These are phyloP conservation scores for Pempheris klunzingeri DNA, from an alignment of 2,797 vertebrate genomes.

Conservation along the genomic window DNA sequence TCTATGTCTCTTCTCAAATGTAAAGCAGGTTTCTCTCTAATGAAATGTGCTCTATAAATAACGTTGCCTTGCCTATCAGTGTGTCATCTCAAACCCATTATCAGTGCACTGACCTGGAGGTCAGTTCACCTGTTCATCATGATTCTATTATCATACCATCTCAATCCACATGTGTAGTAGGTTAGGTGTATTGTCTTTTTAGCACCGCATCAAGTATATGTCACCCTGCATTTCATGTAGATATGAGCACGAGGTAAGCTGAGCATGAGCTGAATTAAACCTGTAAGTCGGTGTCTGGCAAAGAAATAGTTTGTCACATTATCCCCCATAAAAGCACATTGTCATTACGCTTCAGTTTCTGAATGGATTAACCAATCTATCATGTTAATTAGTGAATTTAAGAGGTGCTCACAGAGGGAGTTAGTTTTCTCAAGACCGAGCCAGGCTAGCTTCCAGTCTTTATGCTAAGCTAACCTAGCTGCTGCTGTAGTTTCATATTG, in stretches of 20 bases:
- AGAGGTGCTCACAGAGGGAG: no score
- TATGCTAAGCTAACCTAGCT: background rate
- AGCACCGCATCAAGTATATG: background rate
- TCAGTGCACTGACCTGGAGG: background rate
- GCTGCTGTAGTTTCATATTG: background rate
- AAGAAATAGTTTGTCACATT: background rate
- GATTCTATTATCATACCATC: background rate
- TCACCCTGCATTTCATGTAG: background rate
- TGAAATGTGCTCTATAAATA: no score
- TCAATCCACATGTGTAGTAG: background rate
- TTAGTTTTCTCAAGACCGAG: background rate
- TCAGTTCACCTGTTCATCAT: conserved; percentile 13
- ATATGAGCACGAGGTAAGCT: no score
- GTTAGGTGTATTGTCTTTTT: background rate
- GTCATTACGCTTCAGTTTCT: no score
- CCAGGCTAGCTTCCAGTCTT: background rate
- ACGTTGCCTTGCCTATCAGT: no score
- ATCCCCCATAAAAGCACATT: background rate
- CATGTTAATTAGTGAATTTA: background rate
- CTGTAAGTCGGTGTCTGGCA: background rate
- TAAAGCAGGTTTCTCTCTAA: no score
- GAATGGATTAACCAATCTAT: background rate
- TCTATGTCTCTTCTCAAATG: no score
- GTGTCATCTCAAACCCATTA: conserved; percentile 3
- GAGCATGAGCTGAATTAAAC: background rate